Evolutionary conservation across 1,140 invertebrate species (phyloP), one percentile per base, ranked within the genome.

Genomic region (Heterodera schachtii): DNA sequence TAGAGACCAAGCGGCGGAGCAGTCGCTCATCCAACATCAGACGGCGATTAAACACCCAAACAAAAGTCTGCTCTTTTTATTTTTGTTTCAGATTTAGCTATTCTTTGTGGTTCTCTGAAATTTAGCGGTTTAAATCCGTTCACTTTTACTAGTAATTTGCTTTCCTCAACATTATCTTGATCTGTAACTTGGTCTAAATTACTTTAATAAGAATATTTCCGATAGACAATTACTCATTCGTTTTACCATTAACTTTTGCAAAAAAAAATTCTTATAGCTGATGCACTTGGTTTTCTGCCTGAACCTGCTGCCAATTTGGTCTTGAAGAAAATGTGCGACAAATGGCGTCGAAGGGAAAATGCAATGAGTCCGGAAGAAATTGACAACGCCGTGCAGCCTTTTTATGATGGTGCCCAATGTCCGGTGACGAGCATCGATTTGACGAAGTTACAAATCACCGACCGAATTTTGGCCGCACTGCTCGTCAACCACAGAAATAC

Each of bases 401-500:
- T 80, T 11, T 80, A 80, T 66, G 43, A 77, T 31, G 79, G 79
- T 5, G 46, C 31, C 43, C 43, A 64, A 19, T 80, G 46, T 3
- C 79, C 79, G 0, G 52, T 80, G 11, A 49, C 70, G 6, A n/a
- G 13, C 69, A 47, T 80, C 41, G 79, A 80, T 66, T 60, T 80
- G 1, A 57, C 79, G 47, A 52, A 75, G 19, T 71, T 79, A 43
- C 70, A 80, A 66, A 75, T 80, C 21, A 75, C 79, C 16, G 79
- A 80, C n/a, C 44, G 75, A 21, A 79, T 73, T 79, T 80, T 80
- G 41, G 79, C 75, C 46, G 75, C 70, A 57, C 70, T 80, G 41
- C 69, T 80, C 3, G 76, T 75, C 21, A 79, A 73, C 57, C 79
- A 80, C 11, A 71, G 75, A 31, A 13, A 80, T 60, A 67, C 70